Conservation (phyloP, 1,140 invertebrate species). For the Glossosoma conforme region DNA sequence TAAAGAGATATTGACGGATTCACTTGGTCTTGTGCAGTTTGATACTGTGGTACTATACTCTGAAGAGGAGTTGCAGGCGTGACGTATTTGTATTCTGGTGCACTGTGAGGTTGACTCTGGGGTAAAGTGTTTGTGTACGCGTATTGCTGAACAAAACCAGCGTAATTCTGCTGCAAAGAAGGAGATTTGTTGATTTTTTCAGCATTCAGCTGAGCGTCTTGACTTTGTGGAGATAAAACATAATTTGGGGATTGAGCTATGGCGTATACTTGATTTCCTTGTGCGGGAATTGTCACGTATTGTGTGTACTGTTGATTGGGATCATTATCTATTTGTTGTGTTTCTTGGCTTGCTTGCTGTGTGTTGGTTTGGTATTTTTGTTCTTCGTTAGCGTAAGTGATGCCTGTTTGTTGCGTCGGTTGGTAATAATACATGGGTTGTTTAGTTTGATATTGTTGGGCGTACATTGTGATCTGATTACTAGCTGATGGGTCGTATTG, state of each 20-base stretch:
- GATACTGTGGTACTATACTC: constrained; percentile 6
- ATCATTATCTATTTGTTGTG: constrained; percentile 2
- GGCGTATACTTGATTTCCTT: constrained; percentile 4
- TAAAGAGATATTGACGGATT: constrained; percentile 2
- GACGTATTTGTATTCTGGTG: constrained; percentile 8
- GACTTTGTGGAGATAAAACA: constrained; percentile 8
- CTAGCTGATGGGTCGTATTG: constrained; percentile 20
- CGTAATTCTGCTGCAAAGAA: constrained; percentile 11
- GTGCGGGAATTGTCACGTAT: constrained; percentile 4
- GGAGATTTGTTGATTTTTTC: constrained; percentile 4
- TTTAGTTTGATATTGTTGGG: constrained; percentile 15
- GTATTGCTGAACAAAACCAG: constrained; percentile 9
- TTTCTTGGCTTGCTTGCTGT: constrained; percentile 1
- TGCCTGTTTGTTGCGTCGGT: neutral
- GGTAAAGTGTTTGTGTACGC: constrained; percentile 2
- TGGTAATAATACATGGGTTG: constrained; percentile 18
- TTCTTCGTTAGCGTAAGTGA: neutral
- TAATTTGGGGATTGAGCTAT: constrained; percentile 2
- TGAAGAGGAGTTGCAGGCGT: constrained; percentile 1
- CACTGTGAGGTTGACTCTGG: constrained; percentile 10
- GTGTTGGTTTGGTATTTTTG: constrained; percentile 1
- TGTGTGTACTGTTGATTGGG: neutral
- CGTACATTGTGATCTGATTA: constrained; percentile 14
- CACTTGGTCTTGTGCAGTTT: neutral
- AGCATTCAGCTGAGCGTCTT: constrained; percentile 3